Evolutionary conservation across 1,140 invertebrate genomes (phyloP), one percentile per base, ranked within the genome.

Genomic region (Eumaeus atala): DNA sequence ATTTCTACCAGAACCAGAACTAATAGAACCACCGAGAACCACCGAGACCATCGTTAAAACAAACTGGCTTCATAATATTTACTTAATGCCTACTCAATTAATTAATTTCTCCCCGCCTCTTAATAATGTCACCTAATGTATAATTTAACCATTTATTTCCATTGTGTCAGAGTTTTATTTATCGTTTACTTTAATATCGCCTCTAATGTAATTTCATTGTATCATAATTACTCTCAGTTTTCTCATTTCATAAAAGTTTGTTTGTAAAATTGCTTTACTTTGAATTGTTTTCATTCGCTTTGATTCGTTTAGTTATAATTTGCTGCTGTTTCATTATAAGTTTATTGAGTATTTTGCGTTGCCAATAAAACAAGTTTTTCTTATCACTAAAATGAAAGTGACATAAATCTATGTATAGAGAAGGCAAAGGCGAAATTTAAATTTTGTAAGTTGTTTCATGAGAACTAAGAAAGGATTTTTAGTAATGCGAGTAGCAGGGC

Each of bases 41-140:
- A 49, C 59, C 53, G 58, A 56, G 6, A 28, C 2, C 2, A 28
- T 28, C 21, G 6, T 28, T 28, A 28, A 28, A 28, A 28, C 21
- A 28, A 28, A 28, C n/a, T 37, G 61, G 47, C 51, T 58, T 54
- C 54, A 40, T 28, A 58, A 52, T 51, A 52, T 66, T 62, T 64
- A 56, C 51, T 58, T 58, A 61, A 44, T 36, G 34, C 38, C 36
- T 65, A 54, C 60, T 62, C 57, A 62, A 66, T 66, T 66, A 62
- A 58, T 59, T 48, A 34, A 37, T 3, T 2, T 28, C 21, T 28
- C 21, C 21, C 21, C 2, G 12, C 35, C 56, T 54, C 54, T 48
- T 62, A 55, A 62, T 56, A 58, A 60, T 52, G 49, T 58, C 56
- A 42, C 16, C 21, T 35, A 33, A 49, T 6, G 21, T 28, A 28